These are phyloP conservation scores for Mythimna lalbum DNA, from an alignment of 2,888 invertebrate species.

Conservation along the genomic window DNA sequence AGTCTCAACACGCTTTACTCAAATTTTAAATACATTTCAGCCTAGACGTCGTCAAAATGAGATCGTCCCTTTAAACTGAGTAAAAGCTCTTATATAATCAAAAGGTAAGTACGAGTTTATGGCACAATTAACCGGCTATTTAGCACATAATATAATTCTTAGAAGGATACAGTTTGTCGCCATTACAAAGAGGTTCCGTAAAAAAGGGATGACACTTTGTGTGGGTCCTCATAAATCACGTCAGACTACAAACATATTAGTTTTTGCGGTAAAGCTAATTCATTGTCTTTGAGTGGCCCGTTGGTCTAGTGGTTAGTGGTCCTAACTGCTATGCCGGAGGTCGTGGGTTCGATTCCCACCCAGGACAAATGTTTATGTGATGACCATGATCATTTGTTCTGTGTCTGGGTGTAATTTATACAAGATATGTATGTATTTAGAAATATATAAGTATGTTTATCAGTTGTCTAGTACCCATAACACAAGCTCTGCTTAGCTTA, in stretches of 20 bases:
- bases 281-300: too few species aligned
- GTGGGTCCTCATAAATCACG: conserved; percentile 49
- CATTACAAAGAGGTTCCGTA: conserved; percentile 15
- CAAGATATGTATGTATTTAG: too few species aligned
- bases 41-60: conserved; percentile 38
- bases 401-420: too few species aligned
- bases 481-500: too few species aligned
- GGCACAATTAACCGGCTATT: conserved; percentile 43
- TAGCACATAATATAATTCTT: conserved; percentile 44
- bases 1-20: conserved; percentile 7
- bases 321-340: too few species aligned
- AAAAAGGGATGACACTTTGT: conserved; percentile 39
- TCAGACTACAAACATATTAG: conserved; percentile 28
- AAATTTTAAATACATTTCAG: conserved; percentile 32
- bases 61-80: conserved; percentile 37
- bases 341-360: too few species aligned
- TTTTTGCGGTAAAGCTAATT: conserved; percentile 38
- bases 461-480: too few species aligned
- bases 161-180: conserved; percentile 22
- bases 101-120: conserved; percentile 50
- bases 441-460: too few species aligned
- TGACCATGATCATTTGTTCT: too few species aligned
- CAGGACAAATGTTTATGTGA: too few species aligned
- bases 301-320: too few species aligned
- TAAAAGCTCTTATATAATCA: conserved; percentile 47